phyloP scores from a whole-genome alignment of 2,797 vertebrate genomes.

The Hippoglossus hippoglossus region DNA sequence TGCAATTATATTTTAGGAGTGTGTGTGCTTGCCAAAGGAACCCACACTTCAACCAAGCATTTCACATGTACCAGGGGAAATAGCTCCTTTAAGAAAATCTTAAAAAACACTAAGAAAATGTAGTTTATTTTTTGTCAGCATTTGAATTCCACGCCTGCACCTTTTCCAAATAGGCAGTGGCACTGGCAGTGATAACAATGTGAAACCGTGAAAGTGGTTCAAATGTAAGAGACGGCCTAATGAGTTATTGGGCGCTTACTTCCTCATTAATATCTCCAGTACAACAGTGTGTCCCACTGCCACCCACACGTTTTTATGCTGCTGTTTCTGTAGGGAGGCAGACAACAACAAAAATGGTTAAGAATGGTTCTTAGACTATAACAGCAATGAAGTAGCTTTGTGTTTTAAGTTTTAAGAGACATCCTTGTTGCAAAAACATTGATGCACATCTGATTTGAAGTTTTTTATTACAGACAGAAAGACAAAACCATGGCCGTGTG shows the following conservation, averaged over 20 bases:
- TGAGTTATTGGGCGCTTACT: conserved; percentile 39
- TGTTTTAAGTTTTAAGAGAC: conserved; percentile 1
- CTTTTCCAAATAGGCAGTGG: conserved; percentile 12
- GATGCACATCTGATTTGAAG: conserved; percentile 21
- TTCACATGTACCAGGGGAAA: conserved; percentile 1
- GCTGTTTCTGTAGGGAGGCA: conserved; percentile 19
- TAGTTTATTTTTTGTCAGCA: not conserved
- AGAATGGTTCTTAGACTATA: not conserved
- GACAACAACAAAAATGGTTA: conserved; percentile 24
- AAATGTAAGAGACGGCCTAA: conserved; percentile 29
- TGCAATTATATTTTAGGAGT: not conserved
- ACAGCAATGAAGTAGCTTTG: not conserved
- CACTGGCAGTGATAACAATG: conserved; percentile 17
- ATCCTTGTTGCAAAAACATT: not conserved
- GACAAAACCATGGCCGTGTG: conserved; percentile 55
- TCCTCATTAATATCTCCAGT: conserved; percentile 34
- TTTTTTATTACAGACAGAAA: conserved; percentile 74
- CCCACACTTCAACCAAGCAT: not conserved
- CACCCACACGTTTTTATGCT: not conserved
- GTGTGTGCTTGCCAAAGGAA: conserved; percentile 4
- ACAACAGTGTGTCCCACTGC: conserved; percentile 18
- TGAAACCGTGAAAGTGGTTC: conserved; percentile 27
- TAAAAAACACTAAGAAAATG: not conserved
- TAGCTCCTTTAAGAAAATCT: not conserved
- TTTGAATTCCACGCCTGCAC: not conserved